phyloP scores from a whole-genome alignment of 2,888 invertebrate species.

The Spilosoma lubricipeda region DNA sequence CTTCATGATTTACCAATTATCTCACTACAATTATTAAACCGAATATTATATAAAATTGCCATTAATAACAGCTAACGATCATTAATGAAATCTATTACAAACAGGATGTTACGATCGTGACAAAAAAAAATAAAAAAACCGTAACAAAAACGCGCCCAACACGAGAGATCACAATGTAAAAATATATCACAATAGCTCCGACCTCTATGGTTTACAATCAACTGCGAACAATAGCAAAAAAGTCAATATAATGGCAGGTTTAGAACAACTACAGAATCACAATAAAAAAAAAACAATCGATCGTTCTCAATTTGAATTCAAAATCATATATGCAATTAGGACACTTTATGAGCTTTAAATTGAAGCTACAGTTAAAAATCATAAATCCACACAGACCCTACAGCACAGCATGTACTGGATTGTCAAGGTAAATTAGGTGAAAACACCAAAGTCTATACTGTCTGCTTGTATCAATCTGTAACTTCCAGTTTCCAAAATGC shows the following conservation, averaged over 20 bases:
- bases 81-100: conserved; percentile 38
- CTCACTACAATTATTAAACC: background rate
- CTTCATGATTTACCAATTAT: background rate
- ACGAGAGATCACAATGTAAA: conserved; percentile 10
- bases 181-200: conserved; percentile 14
- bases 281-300: background rate
- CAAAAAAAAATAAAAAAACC: conserved; percentile 39
- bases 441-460: too few species aligned
- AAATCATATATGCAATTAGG: too few species aligned
- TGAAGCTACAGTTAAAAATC: too few species aligned
- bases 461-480: too few species aligned
- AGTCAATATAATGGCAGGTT: conserved; percentile 11
- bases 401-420: too few species aligned
- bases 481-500: too few species aligned
- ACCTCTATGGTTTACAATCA: conserved; percentile 11
- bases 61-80: conserved; percentile 33
- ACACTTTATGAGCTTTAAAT: too few species aligned
- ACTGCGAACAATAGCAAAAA: conserved; percentile 13
- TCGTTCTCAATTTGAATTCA: background rate
- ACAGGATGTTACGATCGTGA: conserved; percentile 40
- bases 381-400: too few species aligned
- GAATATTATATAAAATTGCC: conserved; percentile 7
- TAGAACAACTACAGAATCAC: background rate
- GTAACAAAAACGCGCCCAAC: conserved; percentile 27
- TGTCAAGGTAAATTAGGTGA: too few species aligned